Evolutionary conservation across 2,113 vertebrate genomes (phyloP), one percentile per base, ranked within the genome.

Genomic region (Sapajus apella): DNA sequence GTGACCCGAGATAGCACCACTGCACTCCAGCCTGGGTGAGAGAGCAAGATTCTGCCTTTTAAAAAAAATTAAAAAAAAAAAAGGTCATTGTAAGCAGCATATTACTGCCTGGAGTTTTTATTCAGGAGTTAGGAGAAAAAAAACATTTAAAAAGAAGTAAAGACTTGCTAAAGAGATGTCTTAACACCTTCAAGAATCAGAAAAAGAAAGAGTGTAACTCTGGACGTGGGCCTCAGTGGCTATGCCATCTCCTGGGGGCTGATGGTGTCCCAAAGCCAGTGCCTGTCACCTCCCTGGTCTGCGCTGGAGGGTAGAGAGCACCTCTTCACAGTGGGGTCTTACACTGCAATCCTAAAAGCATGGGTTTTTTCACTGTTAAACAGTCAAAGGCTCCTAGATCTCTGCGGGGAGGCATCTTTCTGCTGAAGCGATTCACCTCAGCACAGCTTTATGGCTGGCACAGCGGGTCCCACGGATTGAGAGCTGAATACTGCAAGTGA

Each of bases 381-480:
- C 0, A 3, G 27, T 12, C 20, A 7, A 40, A 81, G 66, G 18
- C n/a, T 73, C 87, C 87, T 3, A 4, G 72, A 5, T 10, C 16
- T 11, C 27, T 3, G 21, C 9, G 37, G 75, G 61, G 4, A 55
- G 25, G 9, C 4, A 0, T 47, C 35, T 50, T 21, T n/a, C 37
- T 43, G 4, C 27, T 11, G 8, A 6, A 16, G 17, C 0, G 21
- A 43, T 5, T 43, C 56, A 2, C 58, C 68, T 13, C n/a, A 0
- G 16, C 52, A 37, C 23, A 23, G 43, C 43, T 11, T 4, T 45
- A 13, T 0, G 23, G 21, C 81, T 3, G 1, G 6, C 27, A 12
- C 16, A 5, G 27, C 73, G 16, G 55, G 66, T 2, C 37, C 0
- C 0, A 0, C 0, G 4, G 52, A 20, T 5, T 12, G 0, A 0